Evolutionary conservation across 1,140 invertebrate species (phyloP).

Genomic region (Linepithema humile): DNA sequence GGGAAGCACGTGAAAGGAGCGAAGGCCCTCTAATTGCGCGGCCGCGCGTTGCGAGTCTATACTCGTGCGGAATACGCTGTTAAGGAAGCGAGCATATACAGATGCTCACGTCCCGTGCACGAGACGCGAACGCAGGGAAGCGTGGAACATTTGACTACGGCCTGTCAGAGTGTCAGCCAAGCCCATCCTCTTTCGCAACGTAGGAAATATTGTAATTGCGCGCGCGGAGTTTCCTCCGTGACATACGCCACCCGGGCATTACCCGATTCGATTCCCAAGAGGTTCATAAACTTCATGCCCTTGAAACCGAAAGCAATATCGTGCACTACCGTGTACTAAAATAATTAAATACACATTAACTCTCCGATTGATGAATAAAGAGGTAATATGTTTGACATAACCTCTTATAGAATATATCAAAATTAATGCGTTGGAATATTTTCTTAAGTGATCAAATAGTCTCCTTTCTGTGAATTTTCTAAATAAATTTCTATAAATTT

Average conservation of each 20-base stretch:
- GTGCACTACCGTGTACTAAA: neutral
- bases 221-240: conserved; percentile 68
- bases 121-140: conserved; percentile 72
- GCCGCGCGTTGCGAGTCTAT: neutral
- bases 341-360: neutral
- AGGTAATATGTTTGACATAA: too few species aligned
- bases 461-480: neutral
- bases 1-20: conserved; percentile 23
- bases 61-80: conserved; percentile 63
- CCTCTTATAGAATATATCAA: neutral
- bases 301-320: conserved; percentile 57
- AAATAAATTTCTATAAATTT: neutral
- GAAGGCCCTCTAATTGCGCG: conserved; percentile 24
- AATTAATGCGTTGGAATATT: neutral
- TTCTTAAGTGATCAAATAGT: neutral
- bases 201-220: conserved; percentile 81
- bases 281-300: conserved; percentile 68
- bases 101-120: conserved; percentile 54
- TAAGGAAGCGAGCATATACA: conserved; percentile 54
- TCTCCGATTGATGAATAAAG: neutral
- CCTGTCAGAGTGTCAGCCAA: conserved; percentile 81
- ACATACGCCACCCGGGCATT: conserved; percentile 63
- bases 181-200: conserved; percentile 82
- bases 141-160: conserved; percentile 81
- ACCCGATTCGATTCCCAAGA: conserved; percentile 71